These are phyloP conservation scores for Pseudachorutes palmiensis DNA, from an alignment of 1,140 invertebrate species.

Conservation along the genomic window DNA sequence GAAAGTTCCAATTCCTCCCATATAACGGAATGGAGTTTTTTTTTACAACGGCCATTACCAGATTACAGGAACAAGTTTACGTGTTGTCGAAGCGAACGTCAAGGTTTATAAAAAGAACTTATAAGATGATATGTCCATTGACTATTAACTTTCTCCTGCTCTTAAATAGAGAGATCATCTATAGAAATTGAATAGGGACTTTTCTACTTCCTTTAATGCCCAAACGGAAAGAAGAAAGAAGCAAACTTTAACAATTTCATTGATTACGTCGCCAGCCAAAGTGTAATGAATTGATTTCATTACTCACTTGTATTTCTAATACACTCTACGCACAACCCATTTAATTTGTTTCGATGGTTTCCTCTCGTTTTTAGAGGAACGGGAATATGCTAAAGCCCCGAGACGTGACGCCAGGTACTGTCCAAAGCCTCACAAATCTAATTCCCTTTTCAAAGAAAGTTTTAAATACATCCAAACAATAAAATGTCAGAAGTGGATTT, in stretches of 20 bases:
- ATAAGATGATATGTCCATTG: background rate
- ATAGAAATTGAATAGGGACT: background rate
- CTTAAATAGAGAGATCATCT: background rate
- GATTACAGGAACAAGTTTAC: background rate
- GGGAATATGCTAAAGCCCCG: background rate
- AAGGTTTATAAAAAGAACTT: background rate
- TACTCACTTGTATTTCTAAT: background rate
- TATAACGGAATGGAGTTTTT: constrained; percentile 1
- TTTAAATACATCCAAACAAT: background rate
- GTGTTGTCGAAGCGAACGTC: background rate
- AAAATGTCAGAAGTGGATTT: background rate
- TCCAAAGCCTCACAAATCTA: background rate
- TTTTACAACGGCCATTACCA: constrained; percentile 7
- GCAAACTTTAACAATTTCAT: background rate
- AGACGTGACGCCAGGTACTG: background rate
- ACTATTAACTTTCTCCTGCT: background rate
- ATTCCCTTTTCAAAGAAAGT: background rate
- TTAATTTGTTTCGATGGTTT: background rate
- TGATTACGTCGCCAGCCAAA: background rate
- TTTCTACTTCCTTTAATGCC: background rate
- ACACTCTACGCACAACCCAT: background rate
- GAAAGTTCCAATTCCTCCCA: background rate
- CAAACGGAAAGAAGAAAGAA: background rate
- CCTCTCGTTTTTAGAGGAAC: no score
- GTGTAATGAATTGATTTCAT: background rate